A percentile compares a stretch with the other conserved stretches of the same genome.
phyloP scores from a whole-genome alignment of 2,797 vertebrate species.

The Enteromius unitaeniatus region DNA sequence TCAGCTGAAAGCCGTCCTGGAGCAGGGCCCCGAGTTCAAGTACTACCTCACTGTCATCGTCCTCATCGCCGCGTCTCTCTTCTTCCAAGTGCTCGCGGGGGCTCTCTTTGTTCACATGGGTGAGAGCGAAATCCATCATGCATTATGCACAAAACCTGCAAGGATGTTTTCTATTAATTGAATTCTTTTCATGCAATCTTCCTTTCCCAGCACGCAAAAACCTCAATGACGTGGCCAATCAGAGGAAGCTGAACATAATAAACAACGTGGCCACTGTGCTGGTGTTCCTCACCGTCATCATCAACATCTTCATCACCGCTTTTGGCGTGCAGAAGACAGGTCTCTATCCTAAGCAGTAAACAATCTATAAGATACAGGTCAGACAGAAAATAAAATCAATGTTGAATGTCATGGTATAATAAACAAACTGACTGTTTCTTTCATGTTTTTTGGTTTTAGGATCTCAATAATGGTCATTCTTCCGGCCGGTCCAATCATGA shows the following conservation, averaged over 20 bases:
- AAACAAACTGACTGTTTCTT: background rate
- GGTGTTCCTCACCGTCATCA: constrained; percentile 87
- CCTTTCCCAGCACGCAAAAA: constrained; percentile 82
- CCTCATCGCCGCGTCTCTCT: constrained; percentile 89
- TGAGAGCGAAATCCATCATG: constrained; percentile 70
- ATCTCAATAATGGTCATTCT: constrained; percentile 3
- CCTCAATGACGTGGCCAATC: constrained; percentile 84
- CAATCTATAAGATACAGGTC: background rate
- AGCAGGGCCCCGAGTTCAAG: constrained; percentile 86
- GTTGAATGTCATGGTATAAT: background rate
- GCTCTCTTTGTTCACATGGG: constrained; percentile 88
- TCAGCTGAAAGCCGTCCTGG: constrained; percentile 90
- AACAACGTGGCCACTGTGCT: constrained; percentile 84
- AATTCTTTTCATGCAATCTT: constrained; percentile 25
- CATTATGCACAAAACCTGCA: constrained; percentile 27
- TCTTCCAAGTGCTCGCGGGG: constrained; percentile 87
- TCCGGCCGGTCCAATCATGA: background rate
- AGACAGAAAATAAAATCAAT: background rate
- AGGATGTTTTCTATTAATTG: constrained; percentile 42
- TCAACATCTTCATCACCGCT: constrained; percentile 92
- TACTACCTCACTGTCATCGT: constrained; percentile 85
- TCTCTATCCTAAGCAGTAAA: constrained; percentile 73
- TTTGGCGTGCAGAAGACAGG: constrained; percentile 89
- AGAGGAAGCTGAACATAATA: constrained; percentile 83
- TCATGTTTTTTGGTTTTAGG: constrained; percentile 29